Evolutionary conservation across 2,888 invertebrate genomes (phyloP), one percentile per base, ranked within the genome.

Genomic region (Mactromeris polynyma): DNA sequence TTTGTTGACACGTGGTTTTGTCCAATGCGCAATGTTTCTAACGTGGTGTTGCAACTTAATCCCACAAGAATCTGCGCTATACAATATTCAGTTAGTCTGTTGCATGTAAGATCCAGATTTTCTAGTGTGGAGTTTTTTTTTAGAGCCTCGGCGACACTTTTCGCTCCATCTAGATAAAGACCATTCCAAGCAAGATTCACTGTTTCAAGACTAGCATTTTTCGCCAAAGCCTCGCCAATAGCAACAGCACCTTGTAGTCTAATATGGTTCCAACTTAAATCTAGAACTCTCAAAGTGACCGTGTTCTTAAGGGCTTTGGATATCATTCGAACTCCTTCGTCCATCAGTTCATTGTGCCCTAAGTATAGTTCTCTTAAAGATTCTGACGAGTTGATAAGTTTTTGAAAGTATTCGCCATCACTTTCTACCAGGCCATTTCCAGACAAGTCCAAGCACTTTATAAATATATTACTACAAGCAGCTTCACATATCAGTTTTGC

Each of bases 231-330:
- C 69, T 93, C 89, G 3, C 94, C 95, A 26, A 95, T 90, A 31
- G 95, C 95, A 38, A 90, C 90, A 19, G 95, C 95, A 6, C 95
- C 95, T 82, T 89, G 83, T 80, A 94, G 89, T 51, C 95, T 86
- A 17, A 95, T 93, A 89, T 95, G 95, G 86, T 95, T 95, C 95
- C 95, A 95, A 51, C 94, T 94, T 14, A 95, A 89, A 90, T 95
- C 95, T 21, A 95, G 81, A 11, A 91, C 90, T 83, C 89, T 77
- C 26, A 95, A 86, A 69, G 85, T 81, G 7, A 19, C 11, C 36
- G 69, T 81, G 1, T 26, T 31, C 40, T 69, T 40, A 46, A 89
- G n/a, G 2, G 86, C 92, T 46, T 91, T 83, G 0, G 93, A 90
- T 81, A 95, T 92, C 51, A 89, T 81, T 81, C 92, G 89, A 3